Evolutionary conservation across 2,797 vertebrate genomes (phyloP), one percentile per base, ranked within the genome.

Genomic region (Tarsius wallacei): DNA sequence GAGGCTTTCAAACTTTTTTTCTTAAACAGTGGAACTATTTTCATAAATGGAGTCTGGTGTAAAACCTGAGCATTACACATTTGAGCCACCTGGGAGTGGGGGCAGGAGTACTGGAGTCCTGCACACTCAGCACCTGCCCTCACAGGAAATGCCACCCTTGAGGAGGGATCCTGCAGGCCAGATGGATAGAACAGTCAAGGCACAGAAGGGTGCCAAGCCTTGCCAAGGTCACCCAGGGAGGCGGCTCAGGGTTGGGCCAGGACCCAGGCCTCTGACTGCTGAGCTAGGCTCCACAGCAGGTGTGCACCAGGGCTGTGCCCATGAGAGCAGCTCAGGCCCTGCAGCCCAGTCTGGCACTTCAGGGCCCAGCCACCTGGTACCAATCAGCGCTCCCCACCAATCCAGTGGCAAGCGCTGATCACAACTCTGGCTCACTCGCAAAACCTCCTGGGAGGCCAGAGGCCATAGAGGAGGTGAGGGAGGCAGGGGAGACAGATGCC

Each of bases 381-480:
- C 93, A 95, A 49, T 86, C 92, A 95, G 89, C 97, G 87, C 89
- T 97, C 70, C 26, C 8, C 0, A 82, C 84, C 91, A 92, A 96
- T 70, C 57, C 90, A 92, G 59, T 66, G 77, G 96, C 87, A 97
- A 95, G 93, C 12, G 0, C 94, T 2, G 80, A 94, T 97, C 91
- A 51, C 90, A 93, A 36, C 87, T 94, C 96, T 92, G 53, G 66
- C 71, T 97, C 80, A 15, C 84, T 66, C 53, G 55, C 87, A 85
- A 87, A 81, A 84, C 90, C 97, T 96, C 96, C 87, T 90, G 90
- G 98, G 98, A 97, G 73, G 93, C 84, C 95, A 97, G 91, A 97
- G 97, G 97, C 94, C 94, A 96, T 76, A 7, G 76, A 97, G 93
- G 94, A 96, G 93, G 81, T 91, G 66, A 96, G 94, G 63, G 76